Conservation (phyloP, 2,113 vertebrate genomes). For the Rhagologus leucostigma region DNA sequence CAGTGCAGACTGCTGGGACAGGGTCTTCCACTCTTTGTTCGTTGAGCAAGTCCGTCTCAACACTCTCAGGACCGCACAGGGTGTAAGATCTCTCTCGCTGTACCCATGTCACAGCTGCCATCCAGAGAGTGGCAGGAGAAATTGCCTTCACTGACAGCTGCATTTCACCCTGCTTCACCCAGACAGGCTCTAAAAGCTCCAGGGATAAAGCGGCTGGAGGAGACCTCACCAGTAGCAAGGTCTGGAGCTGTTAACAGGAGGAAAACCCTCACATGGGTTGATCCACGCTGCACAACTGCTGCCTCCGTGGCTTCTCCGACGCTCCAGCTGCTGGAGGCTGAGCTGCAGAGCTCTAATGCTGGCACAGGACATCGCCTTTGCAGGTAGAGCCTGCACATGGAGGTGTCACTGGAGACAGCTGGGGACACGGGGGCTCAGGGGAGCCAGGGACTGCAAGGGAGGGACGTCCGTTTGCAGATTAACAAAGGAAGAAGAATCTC, state of each 20-base stretch:
- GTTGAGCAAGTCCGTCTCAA: not conserved
- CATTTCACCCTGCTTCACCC: not conserved
- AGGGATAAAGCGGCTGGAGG: not conserved
- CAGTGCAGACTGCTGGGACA: not conserved
- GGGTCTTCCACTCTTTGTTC: not conserved
- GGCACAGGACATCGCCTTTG: not conserved
- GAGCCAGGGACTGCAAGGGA: not conserved
- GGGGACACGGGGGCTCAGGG: not conserved
- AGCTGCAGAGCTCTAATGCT: not conserved
- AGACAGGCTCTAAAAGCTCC: not conserved
- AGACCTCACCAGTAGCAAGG: not conserved
- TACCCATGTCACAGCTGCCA: not conserved
- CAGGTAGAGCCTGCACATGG: not conserved
- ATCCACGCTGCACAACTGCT: not conserved
- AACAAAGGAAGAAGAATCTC: not conserved
- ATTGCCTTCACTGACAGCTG: not conserved
- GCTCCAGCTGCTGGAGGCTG: not conserved
- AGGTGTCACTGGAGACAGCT: not conserved
- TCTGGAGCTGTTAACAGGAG: not conserved
- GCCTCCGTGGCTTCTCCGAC: rapidly evolving
- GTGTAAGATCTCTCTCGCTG: not conserved
- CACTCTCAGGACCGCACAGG: rapidly evolving
- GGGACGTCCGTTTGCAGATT: not conserved
- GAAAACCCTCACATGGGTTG: not conserved
- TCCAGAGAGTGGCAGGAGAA: not conserved